Evolutionary conservation across 2,797 vertebrate genomes (phyloP).

Genomic region (Diplodus sargus): DNA sequence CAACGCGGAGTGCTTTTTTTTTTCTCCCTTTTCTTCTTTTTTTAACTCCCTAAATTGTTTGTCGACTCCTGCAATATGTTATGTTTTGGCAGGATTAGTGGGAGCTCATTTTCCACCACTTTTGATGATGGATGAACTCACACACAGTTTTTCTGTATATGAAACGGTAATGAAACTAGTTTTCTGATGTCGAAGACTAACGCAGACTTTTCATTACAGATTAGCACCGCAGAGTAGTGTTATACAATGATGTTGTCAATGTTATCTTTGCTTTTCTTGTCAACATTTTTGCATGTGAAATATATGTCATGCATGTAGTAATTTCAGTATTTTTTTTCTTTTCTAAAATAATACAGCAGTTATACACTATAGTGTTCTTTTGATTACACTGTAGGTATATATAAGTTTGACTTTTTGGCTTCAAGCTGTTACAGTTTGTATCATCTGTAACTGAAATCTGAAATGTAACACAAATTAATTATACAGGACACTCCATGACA

Average conservation of each 20-base stretch:
- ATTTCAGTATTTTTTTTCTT: background rate
- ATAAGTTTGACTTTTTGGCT: background rate
- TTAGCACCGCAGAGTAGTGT: background rate
- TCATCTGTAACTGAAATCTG: too few species aligned
- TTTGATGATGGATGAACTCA: slow-evolving; percentile 34
- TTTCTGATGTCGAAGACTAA: slow-evolving; percentile 19
- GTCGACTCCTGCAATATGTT: slow-evolving; percentile 35
- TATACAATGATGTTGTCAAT: background rate
- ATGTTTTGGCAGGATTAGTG: slow-evolving; percentile 38
- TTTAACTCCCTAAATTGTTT: slow-evolving; percentile 17
- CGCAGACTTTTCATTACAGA: slow-evolving; percentile 24
- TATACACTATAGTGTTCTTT: background rate
- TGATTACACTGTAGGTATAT: background rate
- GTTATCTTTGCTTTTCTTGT: background rate
- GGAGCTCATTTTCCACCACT: slow-evolving; percentile 39
- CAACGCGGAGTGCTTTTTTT: slow-evolving; percentile 12
- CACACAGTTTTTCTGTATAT: slow-evolving; percentile 10
- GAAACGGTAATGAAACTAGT: slow-evolving; percentile 22
- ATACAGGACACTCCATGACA: background rate
- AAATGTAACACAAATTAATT: background rate
- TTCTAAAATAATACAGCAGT: background rate
- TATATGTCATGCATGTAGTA: background rate
- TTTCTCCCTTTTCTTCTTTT: slow-evolving; percentile 1
- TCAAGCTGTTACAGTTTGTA: background rate
- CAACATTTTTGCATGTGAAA: background rate